These are phyloP conservation scores for Coreius guichenoti DNA, from an alignment of 2,797 vertebrate species.

Conservation along the genomic window DNA sequence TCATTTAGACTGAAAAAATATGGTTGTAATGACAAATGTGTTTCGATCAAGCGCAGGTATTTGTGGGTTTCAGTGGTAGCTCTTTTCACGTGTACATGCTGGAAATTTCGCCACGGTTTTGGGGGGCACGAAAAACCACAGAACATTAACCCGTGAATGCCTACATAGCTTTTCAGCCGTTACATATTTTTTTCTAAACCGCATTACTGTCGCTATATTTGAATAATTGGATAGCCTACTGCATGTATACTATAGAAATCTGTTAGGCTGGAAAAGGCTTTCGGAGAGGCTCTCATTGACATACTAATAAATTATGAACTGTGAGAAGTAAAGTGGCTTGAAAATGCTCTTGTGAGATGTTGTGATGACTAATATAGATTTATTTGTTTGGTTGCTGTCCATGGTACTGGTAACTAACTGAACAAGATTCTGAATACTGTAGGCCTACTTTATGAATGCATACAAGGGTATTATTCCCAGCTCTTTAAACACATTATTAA, in stretches of 20 bases:
- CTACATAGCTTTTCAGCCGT: background rate
- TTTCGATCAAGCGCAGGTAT: constrained; percentile 25
- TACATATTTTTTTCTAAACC: background rate
- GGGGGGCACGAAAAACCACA: constrained; percentile 61
- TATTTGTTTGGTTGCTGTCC: constrained; percentile 70
- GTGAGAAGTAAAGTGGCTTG: background rate
- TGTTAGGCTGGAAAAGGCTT: background rate
- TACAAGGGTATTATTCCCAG: background rate
- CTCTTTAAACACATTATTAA: background rate
- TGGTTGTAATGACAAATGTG: background rate
- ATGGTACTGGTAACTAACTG: constrained; percentile 64
- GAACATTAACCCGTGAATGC: constrained; percentile 67
- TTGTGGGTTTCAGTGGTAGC: constrained; percentile 47
- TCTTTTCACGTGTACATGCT: constrained; percentile 56
- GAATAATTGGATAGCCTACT: background rate
- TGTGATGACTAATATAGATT: constrained; percentile 8
- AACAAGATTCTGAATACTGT: background rate
- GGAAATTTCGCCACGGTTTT: constrained; percentile 69
- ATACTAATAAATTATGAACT: background rate
- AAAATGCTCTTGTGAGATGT: background rate
- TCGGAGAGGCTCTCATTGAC: background rate
- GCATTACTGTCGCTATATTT: background rate
- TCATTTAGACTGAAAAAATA: constrained; percentile 16
- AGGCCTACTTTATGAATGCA: background rate
- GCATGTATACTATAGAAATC: background rate